Evolutionary conservation across 2,888 invertebrate species (phyloP), one percentile per base, ranked within the genome.

Genomic region (Dolichopus griseipennis): DNA sequence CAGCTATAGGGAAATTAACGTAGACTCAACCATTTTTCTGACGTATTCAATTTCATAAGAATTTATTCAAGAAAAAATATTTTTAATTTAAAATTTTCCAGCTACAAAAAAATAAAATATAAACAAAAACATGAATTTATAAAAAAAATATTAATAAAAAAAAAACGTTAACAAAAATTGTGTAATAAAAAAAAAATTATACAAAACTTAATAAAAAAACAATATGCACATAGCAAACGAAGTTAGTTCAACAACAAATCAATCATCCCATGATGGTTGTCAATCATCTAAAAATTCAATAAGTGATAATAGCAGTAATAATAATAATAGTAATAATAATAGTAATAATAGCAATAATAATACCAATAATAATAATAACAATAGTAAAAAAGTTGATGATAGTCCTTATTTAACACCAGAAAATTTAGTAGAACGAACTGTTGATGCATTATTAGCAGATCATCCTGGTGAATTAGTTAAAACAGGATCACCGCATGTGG

Each of bases 401-500:
- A 78, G 78, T 73, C 81, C 79, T 0, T 79, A 87, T 37, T 79
- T 93, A 79, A 92, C 92, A 33, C 92, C 92, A 8, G 93, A 93
- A 79, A 84, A 91, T 66, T 82, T 93, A 72, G 91, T 92, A 65
- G 93, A 94, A 77, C 85, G 93, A 72, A 92, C 93, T 2, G 83
- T 93, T 71, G 93, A 93, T 78, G 91, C 92, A 66, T 84, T 93
- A 71, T 83, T 95, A 70, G 90, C 93, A 67, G 95, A 95, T 77
- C 95, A 95, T 83, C 94, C 95, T 4, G 95, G 95, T 21, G 94
- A 95, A 82, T 83, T 97, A 73, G 90, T 96, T 70, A 87, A 95
- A 78, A 98, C 98, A 73, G 97, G 97, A n/a, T 89, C 92, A 78
- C 96, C 96, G 1, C 91, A 95, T 84, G 90, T 97, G 80, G 90